Base-by-base conservation (phyloP, 2,113 vertebrate species). In the human (Homo sapiens) region DNA sequence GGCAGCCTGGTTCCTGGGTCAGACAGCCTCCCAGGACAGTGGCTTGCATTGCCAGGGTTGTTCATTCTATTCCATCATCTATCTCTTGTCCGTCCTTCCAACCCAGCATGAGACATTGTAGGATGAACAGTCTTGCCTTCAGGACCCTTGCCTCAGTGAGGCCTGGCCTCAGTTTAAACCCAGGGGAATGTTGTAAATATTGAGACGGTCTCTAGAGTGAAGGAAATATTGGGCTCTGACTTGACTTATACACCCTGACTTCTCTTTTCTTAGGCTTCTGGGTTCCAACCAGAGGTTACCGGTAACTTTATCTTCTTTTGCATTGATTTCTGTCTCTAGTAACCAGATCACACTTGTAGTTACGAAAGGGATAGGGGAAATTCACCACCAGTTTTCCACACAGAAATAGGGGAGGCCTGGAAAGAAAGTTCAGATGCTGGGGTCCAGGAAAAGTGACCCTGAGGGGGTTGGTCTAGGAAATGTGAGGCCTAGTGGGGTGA, bases 401-500 rank as follows among this genome's bases (percentile, higher is more conserved):
- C 6, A 43, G 40, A 61, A 9, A 27, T 83, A 52, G 25, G 22
- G 11, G 17, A 59, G 8, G 17, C 30, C 6, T 20, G 32, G 59
- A 73, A 89, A 38, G 57, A 61, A 48, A 30, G 57, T 20, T 61
- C 55, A 32, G 45, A 30, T 8, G 4, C 45, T 48, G 22, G 27
- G 13, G 6, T 55, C 18, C 50, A 32, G 13, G n/a, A 84, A 30
- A 79, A 25, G 35, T 5, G 22, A 93, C 12, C 6, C 87, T 27
- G 32, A 38, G 40, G 40, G 17, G 35, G 6, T 0, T 5, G 23
- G 23, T 27, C 50, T 50, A 6, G 30, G 0, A 3, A 87, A 30
- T 8, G 0, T 3, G 52, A 64, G 20, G 16, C 25, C 11, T 13
- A 50, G 38, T 0, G 10, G 48, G 0, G 27, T 17, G 40, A 8